phyloP scores from a whole-genome alignment of 1,140 invertebrate species.

The Patella vulgata region DNA sequence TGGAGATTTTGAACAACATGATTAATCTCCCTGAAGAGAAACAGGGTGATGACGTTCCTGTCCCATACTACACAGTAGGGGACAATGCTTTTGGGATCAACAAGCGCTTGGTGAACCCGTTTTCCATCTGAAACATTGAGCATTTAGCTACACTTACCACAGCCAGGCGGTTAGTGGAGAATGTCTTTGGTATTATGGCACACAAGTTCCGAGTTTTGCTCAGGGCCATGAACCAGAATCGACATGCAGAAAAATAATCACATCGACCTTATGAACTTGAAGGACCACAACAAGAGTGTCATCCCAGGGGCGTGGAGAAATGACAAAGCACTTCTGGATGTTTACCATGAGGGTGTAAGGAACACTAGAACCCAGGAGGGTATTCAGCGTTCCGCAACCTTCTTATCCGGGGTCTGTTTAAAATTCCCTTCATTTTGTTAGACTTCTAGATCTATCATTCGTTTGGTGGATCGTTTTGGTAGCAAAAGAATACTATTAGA shows the following conservation, averaged over 20 bases:
- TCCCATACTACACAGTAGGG: conserved; percentile 66
- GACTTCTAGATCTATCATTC: too few species aligned
- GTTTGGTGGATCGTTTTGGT: too few species aligned
- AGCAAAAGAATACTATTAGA: too few species aligned
- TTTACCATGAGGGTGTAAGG: too few species aligned
- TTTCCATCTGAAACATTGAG: conserved; percentile 27
- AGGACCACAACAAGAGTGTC: conserved; percentile 6
- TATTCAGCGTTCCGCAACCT: too few species aligned
- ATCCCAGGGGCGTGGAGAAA: conserved; percentile 22
- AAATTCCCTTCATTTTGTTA: background rate
- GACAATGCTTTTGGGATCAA: conserved; percentile 68
- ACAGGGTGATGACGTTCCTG: background rate
- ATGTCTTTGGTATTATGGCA: conserved; percentile 32
- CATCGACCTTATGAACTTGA: conserved; percentile 13
- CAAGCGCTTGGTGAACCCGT: conserved; percentile 66
- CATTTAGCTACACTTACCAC: conserved; percentile 49
- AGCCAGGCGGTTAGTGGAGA: conserved; percentile 44
- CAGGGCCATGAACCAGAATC: conserved; percentile 7
- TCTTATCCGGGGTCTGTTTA: background rate
- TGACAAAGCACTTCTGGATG: conserved; percentile 24
- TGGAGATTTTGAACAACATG: conserved; percentile 6
- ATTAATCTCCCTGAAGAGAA: conserved; percentile 8
- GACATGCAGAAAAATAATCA: conserved; percentile 22
- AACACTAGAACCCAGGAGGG: conserved; percentile 8
- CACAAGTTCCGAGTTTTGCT: conserved; percentile 22